These are phyloP conservation scores for Bradypus variegatus DNA, from an alignment of 2,797 vertebrate genomes.

Conservation along the genomic window DNA sequence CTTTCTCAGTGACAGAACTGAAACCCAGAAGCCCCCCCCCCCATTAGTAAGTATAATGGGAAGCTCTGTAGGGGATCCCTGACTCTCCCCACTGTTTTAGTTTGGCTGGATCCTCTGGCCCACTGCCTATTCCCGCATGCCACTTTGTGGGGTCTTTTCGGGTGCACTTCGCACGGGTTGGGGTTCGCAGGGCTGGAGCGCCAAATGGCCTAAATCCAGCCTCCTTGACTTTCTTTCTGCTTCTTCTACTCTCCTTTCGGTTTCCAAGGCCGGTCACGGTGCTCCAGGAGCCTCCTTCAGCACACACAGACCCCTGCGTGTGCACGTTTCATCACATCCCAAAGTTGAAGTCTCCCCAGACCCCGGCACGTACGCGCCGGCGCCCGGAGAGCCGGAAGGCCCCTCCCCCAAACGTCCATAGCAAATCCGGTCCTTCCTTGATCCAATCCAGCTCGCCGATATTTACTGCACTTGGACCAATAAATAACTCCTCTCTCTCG, in stretches of 20 bases:
- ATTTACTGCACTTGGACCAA: neutral
- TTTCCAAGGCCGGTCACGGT: neutral
- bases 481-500: neutral
- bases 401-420: neutral
- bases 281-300: neutral
- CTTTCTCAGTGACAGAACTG: conserved; percentile 5
- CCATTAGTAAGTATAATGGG: no score
- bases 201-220: neutral
- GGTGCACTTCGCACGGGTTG: neutral
- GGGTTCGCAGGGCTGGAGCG: neutral
- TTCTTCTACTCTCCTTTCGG: neutral
- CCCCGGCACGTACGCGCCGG: neutral
- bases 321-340: neutral
- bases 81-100: neutral
- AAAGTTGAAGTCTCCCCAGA: neutral
- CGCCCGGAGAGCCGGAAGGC: neutral
- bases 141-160: neutral
- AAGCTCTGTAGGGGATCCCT: neutral
- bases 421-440: neutral
- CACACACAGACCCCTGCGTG: neutral
- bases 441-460: neutral
- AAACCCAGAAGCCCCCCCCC: neutral
- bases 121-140: neutral
- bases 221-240: no score
- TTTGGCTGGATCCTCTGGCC: neutral